Conservation (phyloP, 2,113 vertebrate genomes). For the Spilogale gracilis region DNA sequence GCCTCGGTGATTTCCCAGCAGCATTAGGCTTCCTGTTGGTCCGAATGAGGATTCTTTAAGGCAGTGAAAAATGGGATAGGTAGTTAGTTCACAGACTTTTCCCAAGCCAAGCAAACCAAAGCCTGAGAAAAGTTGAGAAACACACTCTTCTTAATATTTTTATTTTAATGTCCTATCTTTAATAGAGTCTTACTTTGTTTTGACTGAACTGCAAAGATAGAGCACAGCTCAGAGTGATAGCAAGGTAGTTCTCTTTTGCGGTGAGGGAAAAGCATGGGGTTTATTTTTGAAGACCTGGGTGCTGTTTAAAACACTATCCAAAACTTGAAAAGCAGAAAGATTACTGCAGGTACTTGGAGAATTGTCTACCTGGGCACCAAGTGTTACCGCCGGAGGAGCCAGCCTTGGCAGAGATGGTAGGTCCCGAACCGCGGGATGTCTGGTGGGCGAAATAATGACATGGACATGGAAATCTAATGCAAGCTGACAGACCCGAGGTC, state of each 20-base stretch:
- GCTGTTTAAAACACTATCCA: background rate
- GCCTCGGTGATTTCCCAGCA: background rate
- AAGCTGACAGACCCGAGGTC: no score
- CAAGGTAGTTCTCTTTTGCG: background rate
- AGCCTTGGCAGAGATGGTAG: no score
- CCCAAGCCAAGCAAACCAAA: background rate
- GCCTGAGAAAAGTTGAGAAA: background rate
- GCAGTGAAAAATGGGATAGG: background rate
- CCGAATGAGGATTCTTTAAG: background rate
- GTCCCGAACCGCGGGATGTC: no score
- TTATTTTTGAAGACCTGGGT: background rate
- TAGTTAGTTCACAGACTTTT: background rate
- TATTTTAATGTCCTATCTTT: background rate
- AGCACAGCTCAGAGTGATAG: background rate
- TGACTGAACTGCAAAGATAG: conserved; percentile 15
- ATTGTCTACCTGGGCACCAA: background rate
- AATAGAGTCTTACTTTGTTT: background rate
- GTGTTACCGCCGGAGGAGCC: no score
- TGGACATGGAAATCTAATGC: no score
- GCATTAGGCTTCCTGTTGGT: background rate
- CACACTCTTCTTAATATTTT: background rate
- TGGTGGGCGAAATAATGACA: no score
- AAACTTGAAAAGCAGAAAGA: conserved; percentile 40
- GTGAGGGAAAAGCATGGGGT: background rate
- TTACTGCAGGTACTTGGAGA: background rate